Evolutionary conservation across 2,797 vertebrate genomes (phyloP), one percentile per base, ranked within the genome.

Genomic region (Staurois parvus): DNA sequence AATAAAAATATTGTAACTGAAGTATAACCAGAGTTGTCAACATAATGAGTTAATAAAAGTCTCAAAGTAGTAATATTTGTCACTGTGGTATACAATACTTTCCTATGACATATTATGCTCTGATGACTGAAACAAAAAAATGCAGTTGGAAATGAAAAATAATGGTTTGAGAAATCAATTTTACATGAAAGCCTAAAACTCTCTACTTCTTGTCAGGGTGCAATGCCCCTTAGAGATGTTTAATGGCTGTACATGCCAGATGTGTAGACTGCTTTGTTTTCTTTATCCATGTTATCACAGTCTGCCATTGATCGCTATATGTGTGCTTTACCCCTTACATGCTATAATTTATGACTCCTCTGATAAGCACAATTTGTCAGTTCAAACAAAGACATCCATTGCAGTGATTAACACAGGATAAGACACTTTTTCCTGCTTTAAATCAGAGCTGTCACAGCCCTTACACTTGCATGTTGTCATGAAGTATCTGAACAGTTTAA

Each of bases 131-230:
- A 73, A 69, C 72, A 26, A 72, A 78, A 69, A 19, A 56, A 62
- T 48, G 74, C 79, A 13, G 88, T 66, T 74, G 73, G 89, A 92
- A 92, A 92, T 92, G 89, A 85, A 91, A 10, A 34, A 86, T 83
- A 85, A 93, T 90, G 88, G 87, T 90, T 91, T 92, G 87, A 89
- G 85, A 94, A 94, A 91, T 89, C 88, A 87, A 90, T 92, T 94
- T 93, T 48, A 89, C 87, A 90, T 92, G 90, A 88, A 84, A 85
- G 88, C 90, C 87, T 56, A 81, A 70, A 76, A 86, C 52, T 4
- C 89, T 88, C 91, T 94, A 92, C 80, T 90, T 92, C 83, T 30
- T 89, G 88, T 94, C 91, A 85, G 72, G 87, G 72, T 79, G 78
- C 85, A 84, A 78, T 75, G 73, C 84, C 90, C 81, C 12, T 91